Evolutionary conservation across 30 jellyfish, hydroid and myxozoan species (phyloP), one percentile per base, ranked within the genome.

Genomic region (Mastigias papua): DNA sequence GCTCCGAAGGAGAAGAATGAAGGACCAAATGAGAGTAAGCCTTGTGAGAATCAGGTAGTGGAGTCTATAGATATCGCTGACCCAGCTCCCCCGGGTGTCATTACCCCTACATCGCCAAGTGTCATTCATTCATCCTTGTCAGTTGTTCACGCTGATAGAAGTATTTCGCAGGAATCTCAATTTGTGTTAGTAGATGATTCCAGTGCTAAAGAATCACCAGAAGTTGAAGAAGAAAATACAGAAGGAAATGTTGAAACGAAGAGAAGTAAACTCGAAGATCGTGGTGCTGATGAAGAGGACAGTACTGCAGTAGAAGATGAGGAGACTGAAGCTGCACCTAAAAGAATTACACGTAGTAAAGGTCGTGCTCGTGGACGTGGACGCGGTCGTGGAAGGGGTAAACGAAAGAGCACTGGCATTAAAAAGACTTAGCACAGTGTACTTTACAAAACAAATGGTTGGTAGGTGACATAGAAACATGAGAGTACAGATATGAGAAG

Each of bases 341-440:
- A 1, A 17, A 26, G 7, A 31, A 22, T 10, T 27, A 31, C 58
- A n/a, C 51, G 32, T 26, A 20, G 25, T 19, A 68, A 37, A 65
- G 42, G 76, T 2, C 76, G 76, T 65, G 76, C 32, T 9, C 76
- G 76, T 65, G 76, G 76, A 2, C 46, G 76, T 28, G 76, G 76
- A 7, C 76, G 37, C 23, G 49, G 76, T 15, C 76, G 76, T 31
- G 76, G 76, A 26, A 65, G 37, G 37, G 37, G 76, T 9, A 68
- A 31, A 68, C 2, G 25, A 5, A 51, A 51, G 11, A 11, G 54
- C 5, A 37, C 5, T 3, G 54, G 10, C 11, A 37, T 5, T 11
- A 3, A 37, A 37, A 11, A 37, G 54, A 37, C 54, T 3, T 5
- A 37, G 11, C 11, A 11, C 11, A n/a, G n/a, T n/a, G n/a, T 37